These are phyloP conservation scores for Conchocele bisecta DNA, from an alignment of 2,888 invertebrate genomes.

Conservation along the genomic window DNA sequence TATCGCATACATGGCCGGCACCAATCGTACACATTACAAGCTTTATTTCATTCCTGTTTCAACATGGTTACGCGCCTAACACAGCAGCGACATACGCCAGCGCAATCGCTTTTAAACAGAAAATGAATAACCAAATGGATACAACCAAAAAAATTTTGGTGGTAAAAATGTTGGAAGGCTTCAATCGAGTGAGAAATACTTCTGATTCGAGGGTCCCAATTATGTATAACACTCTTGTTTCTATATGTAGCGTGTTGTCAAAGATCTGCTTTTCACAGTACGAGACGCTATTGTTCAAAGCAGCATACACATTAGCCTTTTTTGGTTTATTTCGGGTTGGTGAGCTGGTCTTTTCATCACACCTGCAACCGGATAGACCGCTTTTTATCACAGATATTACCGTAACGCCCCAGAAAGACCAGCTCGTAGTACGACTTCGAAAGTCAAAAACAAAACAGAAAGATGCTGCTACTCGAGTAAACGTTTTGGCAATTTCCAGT, in stretches of 20 bases:
- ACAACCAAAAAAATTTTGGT: no score
- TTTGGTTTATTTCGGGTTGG: no score
- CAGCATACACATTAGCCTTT: constrained; percentile 32
- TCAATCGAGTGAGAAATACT: no score
- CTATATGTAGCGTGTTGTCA: not conserved
- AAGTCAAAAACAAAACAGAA: constrained; percentile 33
- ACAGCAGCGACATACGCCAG: no score
- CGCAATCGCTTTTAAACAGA: no score
- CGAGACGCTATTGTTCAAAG: constrained; percentile 23
- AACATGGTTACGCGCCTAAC: no score
- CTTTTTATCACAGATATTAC: not conserved
- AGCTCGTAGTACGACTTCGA: not conserved
- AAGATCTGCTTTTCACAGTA: constrained; percentile 17
- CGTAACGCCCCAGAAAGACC: no score
- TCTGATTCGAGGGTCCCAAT: not conserved
- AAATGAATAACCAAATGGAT: no score
- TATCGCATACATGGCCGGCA: no score
- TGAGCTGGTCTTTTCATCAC: constrained; percentile 6
- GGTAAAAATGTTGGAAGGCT: no score
- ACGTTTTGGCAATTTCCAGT: not conserved
- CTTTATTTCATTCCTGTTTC: constrained; percentile 20
- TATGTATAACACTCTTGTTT: no score
- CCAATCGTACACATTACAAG: not conserved
- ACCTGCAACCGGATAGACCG: not conserved
- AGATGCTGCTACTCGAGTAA: constrained; percentile 4